A percentile compares a stretch with the other conserved stretches of the same genome.
Evolutionary conservation across 2,797 vertebrate genomes (phyloP).

Genomic region (Myotis planiceps): DNA sequence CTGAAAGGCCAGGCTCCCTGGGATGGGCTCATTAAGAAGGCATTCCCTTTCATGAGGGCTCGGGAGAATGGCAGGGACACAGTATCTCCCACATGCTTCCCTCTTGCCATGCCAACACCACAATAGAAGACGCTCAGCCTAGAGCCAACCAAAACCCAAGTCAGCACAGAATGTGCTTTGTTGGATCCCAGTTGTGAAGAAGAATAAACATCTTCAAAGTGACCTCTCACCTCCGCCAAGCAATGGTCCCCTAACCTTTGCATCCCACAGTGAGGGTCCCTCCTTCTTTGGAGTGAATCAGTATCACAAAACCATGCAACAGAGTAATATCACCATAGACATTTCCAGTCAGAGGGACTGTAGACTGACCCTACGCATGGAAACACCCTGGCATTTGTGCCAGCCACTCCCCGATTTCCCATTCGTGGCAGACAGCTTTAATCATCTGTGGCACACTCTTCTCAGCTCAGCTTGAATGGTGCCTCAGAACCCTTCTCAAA

Average conservation of each 20-base stretch:
- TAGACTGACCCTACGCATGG: not conserved
- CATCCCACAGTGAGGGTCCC: not conserved
- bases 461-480: not conserved
- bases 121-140: not conserved
- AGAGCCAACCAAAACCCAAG: not conserved
- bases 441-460: not conserved
- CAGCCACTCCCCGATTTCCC: not conserved
- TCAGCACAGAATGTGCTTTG: not conserved
- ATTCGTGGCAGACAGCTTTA: not conserved
- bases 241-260: not conserved
- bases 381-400: not conserved
- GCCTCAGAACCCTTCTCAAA: not conserved
- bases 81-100: not conserved
- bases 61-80: not conserved
- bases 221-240: not conserved
- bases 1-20: constrained; percentile 63
- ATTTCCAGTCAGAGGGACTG: not conserved
- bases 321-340: not conserved
- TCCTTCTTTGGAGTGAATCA: not conserved
- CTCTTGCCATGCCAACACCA: constrained; percentile 30
- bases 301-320: not conserved
- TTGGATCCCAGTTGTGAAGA: constrained; percentile 61
- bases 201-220: constrained; percentile 51
- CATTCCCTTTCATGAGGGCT: not conserved
- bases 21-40: constrained; percentile 57